Evolutionary conservation across 2,113 vertebrate genomes (phyloP), one percentile per base, ranked within the genome.

Genomic region (Sprattus sprattus): DNA sequence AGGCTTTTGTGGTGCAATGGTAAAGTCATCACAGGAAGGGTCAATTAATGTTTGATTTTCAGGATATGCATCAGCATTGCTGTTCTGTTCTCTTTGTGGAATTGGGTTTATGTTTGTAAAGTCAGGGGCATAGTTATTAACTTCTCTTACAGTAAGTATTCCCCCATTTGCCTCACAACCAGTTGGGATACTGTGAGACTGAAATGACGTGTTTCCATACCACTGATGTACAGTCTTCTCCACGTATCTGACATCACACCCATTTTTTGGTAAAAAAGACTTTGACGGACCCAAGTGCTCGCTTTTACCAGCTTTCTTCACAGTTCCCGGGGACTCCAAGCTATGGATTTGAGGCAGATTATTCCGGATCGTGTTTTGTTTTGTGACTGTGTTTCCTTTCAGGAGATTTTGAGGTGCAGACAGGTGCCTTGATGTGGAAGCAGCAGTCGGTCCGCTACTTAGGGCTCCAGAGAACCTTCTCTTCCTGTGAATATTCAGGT

Each of bases 401-500:
- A 39, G 9, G 32, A 39, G 32, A 15, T 78, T 78, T 39, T 28
- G 71, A 39, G 71, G 32, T 39, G 28, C 28, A 78, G 11, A 39
- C 71, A 5, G 28, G 15, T 15, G 32, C 11, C 28, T 15, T 78
- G 71, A 15, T 15, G 13, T 16, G 28, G 28, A 78, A 32, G 11
- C 71, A 13, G 4, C 28, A 78, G 5, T 78, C 71, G 39, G 28
- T 78, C 32, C 5, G 13, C 71, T 16, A 44, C 71, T 32, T 2
- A 78, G 3, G 32, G 13, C 15, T 78, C 4, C 28, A 32, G 32
- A 16, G 11, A 45, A 0, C 6, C 81, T 83, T 8, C 44, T 82
- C 28, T 81, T 46, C 32, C 8, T 89, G 90, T 97, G 96, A 88
- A 95, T 95, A 84, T 94, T 92, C 86, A 94, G 94, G 91, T 96